Evolutionary conservation across 1,140 invertebrate genomes (phyloP).

Genomic region (Psilanteris sp.): DNA sequence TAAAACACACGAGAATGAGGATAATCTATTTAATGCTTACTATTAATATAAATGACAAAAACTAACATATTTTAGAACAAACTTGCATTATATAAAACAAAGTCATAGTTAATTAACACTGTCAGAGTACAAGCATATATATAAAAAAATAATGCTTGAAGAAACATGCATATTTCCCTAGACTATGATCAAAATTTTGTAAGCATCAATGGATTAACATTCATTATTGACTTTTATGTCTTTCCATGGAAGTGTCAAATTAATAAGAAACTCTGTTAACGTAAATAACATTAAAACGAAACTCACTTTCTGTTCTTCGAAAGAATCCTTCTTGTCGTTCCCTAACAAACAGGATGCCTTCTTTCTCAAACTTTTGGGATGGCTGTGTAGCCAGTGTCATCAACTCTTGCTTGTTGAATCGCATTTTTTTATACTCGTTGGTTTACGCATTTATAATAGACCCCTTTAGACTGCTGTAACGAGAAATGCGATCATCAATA

Average conservation of each 20-base stretch:
- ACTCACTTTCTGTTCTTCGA: conserved; percentile 92
- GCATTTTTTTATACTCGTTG: conserved; percentile 82
- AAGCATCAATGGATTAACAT: conserved; percentile 12
- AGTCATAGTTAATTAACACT: conserved; percentile 10
- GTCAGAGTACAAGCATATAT: conserved; percentile 40
- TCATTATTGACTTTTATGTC: background rate
- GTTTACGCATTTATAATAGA: conserved; percentile 32
- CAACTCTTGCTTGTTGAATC: conserved; percentile 94
- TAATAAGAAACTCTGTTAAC: no score
- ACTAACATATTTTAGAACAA: conserved; percentile 16
- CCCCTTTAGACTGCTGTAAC: conserved; percentile 4
- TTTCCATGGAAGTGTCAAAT: no score
- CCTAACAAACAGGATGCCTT: conserved; percentile 91
- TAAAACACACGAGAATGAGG: no score
- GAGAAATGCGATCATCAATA: background rate
- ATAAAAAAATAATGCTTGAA: conserved; percentile 45
- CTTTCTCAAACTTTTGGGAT: conserved; percentile 93
- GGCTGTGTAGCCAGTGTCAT: conserved; percentile 90
- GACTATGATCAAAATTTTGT: conserved; percentile 34
- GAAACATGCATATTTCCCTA: conserved; percentile 54
- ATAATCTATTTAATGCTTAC: no score
- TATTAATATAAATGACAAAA: conserved; percentile 20
- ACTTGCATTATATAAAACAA: conserved; percentile 36
- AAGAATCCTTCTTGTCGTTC: conserved; percentile 96
- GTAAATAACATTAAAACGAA: no score